These are phyloP conservation scores for Bradypodion pumilum DNA, from an alignment of 2,797 vertebrate species.

Conservation along the genomic window DNA sequence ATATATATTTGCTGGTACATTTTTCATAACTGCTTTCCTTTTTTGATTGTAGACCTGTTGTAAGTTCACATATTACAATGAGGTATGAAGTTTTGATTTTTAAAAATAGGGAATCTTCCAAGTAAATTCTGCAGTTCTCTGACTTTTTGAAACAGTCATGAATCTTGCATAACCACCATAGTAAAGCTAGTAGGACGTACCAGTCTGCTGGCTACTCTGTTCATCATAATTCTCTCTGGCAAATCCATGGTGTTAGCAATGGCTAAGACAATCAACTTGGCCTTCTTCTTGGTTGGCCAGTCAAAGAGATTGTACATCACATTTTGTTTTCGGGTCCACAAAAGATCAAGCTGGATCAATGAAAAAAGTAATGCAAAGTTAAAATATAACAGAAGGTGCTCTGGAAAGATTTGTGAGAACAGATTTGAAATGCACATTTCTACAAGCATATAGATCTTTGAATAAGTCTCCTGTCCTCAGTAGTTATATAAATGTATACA, in stretches of 20 bases:
- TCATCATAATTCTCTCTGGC: conserved; percentile 96
- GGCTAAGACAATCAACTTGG: conserved; percentile 90
- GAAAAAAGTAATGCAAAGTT: conserved; percentile 8
- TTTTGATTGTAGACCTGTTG: not conserved
- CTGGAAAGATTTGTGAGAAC: not conserved
- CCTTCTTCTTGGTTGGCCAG: conserved; percentile 91
- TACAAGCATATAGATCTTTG: not conserved
- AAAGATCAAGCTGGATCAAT: conserved; percentile 85
- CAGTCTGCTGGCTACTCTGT: conserved; percentile 92
- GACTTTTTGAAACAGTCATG: not conserved
- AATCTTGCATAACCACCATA: not conserved
- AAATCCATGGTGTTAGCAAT: conserved; percentile 99
- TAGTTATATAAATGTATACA: not conserved
- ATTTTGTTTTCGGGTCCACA: conserved; percentile 96
- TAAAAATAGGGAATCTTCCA: not conserved
- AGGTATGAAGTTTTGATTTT: not conserved
- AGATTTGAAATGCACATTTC: not conserved
- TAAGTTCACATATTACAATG: not conserved
- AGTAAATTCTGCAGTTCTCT: not conserved
- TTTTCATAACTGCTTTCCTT: not conserved
- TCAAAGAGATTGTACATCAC: conserved; percentile 97
- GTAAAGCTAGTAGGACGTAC: conserved; percentile 72
- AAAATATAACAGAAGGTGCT: not conserved
- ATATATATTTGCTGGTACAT: not conserved
- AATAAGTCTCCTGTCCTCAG: not conserved